These are phyloP conservation scores for Cynoglossus semilaevis DNA, from an alignment of 2,113 vertebrate species.

Conservation along the genomic window DNA sequence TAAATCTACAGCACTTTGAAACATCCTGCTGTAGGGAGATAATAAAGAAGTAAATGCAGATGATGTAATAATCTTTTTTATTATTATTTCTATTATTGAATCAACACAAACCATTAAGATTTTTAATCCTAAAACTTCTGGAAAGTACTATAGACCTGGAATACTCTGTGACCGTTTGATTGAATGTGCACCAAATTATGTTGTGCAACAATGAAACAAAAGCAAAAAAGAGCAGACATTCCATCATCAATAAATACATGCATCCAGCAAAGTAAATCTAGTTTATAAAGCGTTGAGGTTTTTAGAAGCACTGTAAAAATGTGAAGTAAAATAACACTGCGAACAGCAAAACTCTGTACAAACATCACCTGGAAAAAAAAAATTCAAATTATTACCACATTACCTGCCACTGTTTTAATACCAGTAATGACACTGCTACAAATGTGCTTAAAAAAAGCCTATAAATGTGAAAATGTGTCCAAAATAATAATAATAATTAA, in stretches of 20 bases:
- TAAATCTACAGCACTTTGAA: conserved; percentile 34
- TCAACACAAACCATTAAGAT: conserved; percentile 30
- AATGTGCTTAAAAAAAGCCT: conserved; percentile 32
- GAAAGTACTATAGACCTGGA: conserved; percentile 19
- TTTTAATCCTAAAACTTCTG: conserved; percentile 27
- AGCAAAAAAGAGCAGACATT: conserved; percentile 52
- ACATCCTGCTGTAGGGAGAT: conserved; percentile 9
- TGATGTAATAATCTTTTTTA: conserved; percentile 26
- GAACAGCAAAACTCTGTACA: conserved; percentile 38
- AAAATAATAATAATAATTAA: conserved; percentile 14
- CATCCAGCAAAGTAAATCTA: conserved; percentile 32
- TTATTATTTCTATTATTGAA: conserved; percentile 23
- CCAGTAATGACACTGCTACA: conserved; percentile 37
- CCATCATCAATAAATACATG: conserved; percentile 76
- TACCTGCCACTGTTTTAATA: conserved; percentile 3
- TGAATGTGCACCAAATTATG: conserved; percentile 41
- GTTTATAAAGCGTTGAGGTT: too few species aligned
- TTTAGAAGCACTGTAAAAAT: conserved; percentile 13
- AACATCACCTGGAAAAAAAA: conserved; percentile 8
- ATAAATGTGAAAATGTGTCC: conserved; percentile 25
- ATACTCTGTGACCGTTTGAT: conserved; percentile 25
- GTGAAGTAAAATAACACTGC: conserved; percentile 41
- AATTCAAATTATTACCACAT: conserved; percentile 31
- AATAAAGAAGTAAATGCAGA: conserved; percentile 30
- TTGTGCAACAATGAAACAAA: conserved; percentile 42